These are phyloP conservation scores for Dicerorhinus sumatrensis DNA, from an alignment of 2,113 vertebrate species.

Conservation along the genomic window DNA sequence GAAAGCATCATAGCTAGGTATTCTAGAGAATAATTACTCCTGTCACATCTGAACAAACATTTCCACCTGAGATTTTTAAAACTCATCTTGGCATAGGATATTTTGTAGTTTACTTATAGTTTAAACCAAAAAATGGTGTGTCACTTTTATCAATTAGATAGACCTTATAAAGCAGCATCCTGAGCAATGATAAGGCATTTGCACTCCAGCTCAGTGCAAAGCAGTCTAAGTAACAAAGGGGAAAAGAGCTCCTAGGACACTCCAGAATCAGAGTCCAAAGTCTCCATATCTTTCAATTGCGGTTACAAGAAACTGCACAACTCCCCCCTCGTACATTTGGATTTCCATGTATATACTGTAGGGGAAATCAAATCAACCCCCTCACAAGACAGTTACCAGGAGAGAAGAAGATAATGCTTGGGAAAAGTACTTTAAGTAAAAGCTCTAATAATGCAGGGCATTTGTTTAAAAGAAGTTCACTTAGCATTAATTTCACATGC, in stretches of 20 bases:
- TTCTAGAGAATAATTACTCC: conserved; percentile 27
- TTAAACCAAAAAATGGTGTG: background rate
- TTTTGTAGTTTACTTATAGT: background rate
- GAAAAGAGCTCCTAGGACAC: background rate
- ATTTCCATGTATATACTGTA: background rate
- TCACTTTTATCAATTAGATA: conserved; percentile 30
- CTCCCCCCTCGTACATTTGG: background rate
- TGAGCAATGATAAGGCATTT: background rate
- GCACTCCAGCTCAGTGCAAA: background rate
- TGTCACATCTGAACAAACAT: conserved; percentile 18
- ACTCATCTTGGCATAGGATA: background rate
- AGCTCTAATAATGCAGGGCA: background rate
- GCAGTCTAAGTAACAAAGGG: background rate
- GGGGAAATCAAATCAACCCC: background rate
- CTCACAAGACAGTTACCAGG: background rate
- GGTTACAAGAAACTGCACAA: background rate
- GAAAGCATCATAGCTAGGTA: background rate
- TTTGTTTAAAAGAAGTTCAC: background rate
- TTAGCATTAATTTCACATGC: background rate
- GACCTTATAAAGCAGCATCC: background rate
- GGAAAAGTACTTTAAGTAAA: conserved; percentile 7
- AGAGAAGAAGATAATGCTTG: background rate
- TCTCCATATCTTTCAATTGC: background rate
- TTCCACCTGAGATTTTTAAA: conserved; percentile 23
- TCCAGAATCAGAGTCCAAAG: background rate